Conservation (phyloP, 2,888 invertebrate species). For the Ormyrus thymus region DNA sequence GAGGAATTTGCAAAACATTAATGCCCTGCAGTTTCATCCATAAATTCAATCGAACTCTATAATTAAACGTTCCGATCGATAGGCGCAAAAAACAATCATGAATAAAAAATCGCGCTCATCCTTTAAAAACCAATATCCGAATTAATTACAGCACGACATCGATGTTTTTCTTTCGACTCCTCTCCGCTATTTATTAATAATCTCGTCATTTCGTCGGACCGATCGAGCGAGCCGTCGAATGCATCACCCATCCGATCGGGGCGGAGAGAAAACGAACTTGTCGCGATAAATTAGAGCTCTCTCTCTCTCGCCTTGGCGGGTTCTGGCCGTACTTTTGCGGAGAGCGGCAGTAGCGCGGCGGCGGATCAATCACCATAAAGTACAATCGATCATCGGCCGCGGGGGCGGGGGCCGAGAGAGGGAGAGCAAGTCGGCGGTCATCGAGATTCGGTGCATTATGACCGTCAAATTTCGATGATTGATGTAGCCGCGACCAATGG, state of each 20-base stretch:
- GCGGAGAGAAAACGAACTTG: neutral
- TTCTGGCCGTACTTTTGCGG: neutral
- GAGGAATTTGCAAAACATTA: too few species aligned
- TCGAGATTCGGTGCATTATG: conserved; percentile 65
- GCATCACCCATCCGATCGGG: too few species aligned
- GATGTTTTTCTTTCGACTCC: too few species aligned
- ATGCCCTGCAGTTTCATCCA: too few species aligned
- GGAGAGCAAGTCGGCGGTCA: conserved; percentile 55
- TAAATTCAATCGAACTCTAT: too few species aligned
- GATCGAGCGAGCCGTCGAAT: too few species aligned
- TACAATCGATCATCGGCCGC: conserved; percentile 65
- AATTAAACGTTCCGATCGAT: too few species aligned
- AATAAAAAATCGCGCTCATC: too few species aligned
- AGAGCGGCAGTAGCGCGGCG: conserved; percentile 58
- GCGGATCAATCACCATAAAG: conserved; percentile 64
- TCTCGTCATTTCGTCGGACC: neutral
- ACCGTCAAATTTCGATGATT: conserved; percentile 71
- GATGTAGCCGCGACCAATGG: conserved; percentile 62
- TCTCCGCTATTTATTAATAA: neutral
- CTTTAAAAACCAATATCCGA: too few species aligned
- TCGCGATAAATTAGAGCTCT: conserved; percentile 5
- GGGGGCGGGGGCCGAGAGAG: neutral
- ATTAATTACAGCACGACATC: too few species aligned
- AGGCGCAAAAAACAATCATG: too few species aligned
- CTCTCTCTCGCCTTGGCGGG: neutral